These are phyloP conservation scores for Oreocharis arfaki DNA, from an alignment of 2,113 vertebrate genomes.

Conservation along the genomic window DNA sequence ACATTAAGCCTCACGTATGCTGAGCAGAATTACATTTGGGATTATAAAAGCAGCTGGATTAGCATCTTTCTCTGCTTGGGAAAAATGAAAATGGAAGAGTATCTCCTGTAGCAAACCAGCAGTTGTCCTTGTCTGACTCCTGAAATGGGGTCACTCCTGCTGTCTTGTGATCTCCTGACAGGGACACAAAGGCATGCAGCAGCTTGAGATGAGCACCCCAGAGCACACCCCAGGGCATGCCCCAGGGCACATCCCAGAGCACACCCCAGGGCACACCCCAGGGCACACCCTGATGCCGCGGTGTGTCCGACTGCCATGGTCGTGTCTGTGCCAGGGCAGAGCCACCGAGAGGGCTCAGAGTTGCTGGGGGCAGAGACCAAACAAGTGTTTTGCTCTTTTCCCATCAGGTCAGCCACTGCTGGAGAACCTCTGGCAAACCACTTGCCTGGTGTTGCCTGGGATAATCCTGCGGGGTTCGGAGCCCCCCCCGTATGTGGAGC, in stretches of 20 bases:
- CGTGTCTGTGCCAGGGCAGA: not conserved
- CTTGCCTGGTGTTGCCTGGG: slow-evolving; percentile 67
- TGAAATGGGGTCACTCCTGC: slow-evolving; percentile 46
- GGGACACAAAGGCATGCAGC: not conserved
- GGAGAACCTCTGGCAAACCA: slow-evolving; percentile 65
- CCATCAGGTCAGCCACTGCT: not conserved
- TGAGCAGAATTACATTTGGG: slow-evolving; percentile 1
- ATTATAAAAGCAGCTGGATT: slow-evolving; percentile 46
- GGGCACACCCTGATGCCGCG: accelerated
- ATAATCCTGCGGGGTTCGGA: slow-evolving; percentile 12
- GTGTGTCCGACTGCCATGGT: accelerated
- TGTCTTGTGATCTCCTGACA: not conserved
- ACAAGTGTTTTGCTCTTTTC: not conserved
- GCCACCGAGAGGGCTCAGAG: not conserved
- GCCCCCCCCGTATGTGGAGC: slow-evolving; percentile 38
- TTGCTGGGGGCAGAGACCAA: not conserved
- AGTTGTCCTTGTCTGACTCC: slow-evolving; percentile 52
- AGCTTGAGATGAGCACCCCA: not conserved
- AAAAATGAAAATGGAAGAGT: not conserved
- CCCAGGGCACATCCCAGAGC: not conserved
- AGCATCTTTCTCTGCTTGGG: slow-evolving; percentile 11
- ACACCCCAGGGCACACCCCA: not conserved
- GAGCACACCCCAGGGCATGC: accelerated
- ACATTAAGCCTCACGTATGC: not conserved
- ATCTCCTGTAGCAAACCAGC: not conserved